Percentiles rank a stretch among this genome's conserved stretches.
Evolutionary conservation across 2,797 vertebrate genomes (phyloP).

Genomic region (Hyperoplus lanceolatus): DNA sequence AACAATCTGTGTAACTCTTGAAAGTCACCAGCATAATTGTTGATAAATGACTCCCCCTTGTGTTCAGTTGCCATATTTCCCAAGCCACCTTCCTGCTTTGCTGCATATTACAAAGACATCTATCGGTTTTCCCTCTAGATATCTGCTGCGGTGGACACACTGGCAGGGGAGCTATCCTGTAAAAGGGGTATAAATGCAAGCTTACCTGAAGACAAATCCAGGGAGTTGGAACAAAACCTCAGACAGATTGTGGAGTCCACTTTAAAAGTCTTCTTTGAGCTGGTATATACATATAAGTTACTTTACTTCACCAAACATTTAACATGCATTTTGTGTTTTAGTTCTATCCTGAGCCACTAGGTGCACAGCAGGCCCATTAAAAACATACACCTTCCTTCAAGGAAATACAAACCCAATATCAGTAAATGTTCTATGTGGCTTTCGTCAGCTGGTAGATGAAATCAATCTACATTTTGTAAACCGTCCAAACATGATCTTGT

Average conservation of each 20-base stretch:
- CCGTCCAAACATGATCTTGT: no score
- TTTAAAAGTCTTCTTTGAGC: constrained; percentile 55
- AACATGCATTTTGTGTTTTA: background rate
- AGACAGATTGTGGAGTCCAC: constrained; percentile 56
- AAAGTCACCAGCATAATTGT: background rate
- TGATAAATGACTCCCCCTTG: constrained; percentile 37
- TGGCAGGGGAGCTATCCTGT: constrained; percentile 55
- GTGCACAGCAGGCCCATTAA: background rate
- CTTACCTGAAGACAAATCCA: constrained; percentile 31
- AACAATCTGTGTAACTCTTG: background rate
- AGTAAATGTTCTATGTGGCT: background rate
- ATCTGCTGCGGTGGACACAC: constrained; percentile 56
- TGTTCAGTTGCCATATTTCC: constrained; percentile 11
- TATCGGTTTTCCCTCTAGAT: constrained; percentile 48
- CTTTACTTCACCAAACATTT: background rate
- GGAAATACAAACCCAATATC: background rate
- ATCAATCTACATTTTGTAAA: background rate
- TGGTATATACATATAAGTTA: constrained; percentile 35
- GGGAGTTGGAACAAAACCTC: constrained; percentile 49
- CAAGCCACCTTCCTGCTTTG: background rate
- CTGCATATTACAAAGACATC: background rate
- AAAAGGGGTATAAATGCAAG: constrained; percentile 23
- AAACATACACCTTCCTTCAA: background rate
- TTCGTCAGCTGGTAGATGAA: background rate
- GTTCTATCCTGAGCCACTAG: background rate